Evolutionary conservation across 2,888 invertebrate species (phyloP), one percentile per base, ranked within the genome.

Genomic region (Syrphus vitripennis): DNA sequence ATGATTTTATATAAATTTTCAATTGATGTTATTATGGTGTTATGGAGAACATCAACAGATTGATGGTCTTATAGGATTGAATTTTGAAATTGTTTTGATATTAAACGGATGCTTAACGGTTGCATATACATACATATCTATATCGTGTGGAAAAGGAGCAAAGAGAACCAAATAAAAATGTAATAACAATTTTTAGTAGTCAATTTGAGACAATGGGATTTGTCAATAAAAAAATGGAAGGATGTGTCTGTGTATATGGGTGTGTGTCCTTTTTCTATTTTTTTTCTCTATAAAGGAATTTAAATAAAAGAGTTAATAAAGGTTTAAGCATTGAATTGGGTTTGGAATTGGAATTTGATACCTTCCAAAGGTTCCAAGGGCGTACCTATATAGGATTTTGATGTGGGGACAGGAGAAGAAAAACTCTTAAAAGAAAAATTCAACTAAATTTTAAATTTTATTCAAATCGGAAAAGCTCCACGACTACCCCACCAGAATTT

Each of bases 51-150:
- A 77, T 86, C 86, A 82, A 74, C 77, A 74, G 77, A 82, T 82
- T 82, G 86, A 86, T 86, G 74, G 74, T 19, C 69, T 86, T 82
- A 74, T 86, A 61, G 81, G 81, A 86, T 82, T 81, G 81, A 86
- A 77, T 81, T 77, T 86, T 81, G 67, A 84, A 81, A 76, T 55
- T 80, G 76, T 81, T 84, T 81, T 84, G 48, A 83, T 72, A 72
- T 76, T 57, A 53, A 82, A 82, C 34, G 31, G 69, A 69, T 80
- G 57, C 34, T 76, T 65, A 77, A 59, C 48, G 71, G 74, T 31
- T 31, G 16, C 21, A 10, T n/a, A 26, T 59, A 42, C 24, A 0
- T 9, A 9, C 12, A 29, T 12, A 3, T 5, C 12, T 14, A 59
- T 14, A 61, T 37, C 37, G n/a, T 14, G 16, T 42, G 19, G 26